Conservation (phyloP, 1,140 invertebrate genomes). For the Anadara kagoshimensis region DNA sequence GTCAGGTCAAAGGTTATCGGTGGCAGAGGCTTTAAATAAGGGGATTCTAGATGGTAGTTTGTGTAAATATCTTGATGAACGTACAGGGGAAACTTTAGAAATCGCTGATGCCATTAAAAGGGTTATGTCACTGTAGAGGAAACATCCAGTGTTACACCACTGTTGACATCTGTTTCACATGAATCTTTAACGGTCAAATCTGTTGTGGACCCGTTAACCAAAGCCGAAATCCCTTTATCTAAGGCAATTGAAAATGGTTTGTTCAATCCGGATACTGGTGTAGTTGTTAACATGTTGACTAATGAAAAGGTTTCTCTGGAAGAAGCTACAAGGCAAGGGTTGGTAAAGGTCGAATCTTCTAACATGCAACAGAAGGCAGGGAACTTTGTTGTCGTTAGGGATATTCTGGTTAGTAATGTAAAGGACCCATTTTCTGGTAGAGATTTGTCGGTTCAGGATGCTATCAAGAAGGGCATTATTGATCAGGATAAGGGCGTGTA, state of each 20-base stretch:
- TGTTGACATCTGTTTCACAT: conserved; percentile 84
- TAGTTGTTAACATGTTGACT: conserved; percentile 65
- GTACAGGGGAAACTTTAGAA: conserved; percentile 84
- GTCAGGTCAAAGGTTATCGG: conserved; percentile 82
- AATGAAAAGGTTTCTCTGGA: conserved; percentile 70
- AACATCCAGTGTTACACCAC: conserved; percentile 78
- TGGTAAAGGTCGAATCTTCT: conserved; percentile 73
- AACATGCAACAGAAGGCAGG: conserved; percentile 67
- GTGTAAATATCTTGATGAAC: conserved; percentile 79
- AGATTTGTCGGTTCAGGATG: conserved; percentile 80
- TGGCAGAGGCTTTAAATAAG: conserved; percentile 85
- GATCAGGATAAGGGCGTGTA: conserved; percentile 77
- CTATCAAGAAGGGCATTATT: conserved; percentile 63
- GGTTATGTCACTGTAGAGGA: conserved; percentile 52
- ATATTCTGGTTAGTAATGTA: conserved; percentile 54
- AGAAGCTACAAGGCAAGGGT: conserved; percentile 80
- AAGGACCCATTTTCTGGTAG: conserved; percentile 83
- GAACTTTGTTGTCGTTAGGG: conserved; percentile 52
- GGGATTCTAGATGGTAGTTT: conserved; percentile 80
- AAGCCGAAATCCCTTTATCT: conserved; percentile 86
- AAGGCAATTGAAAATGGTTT: conserved; percentile 85
- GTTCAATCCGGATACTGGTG: conserved; percentile 60
- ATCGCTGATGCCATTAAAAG: conserved; percentile 85
- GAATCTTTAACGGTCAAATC: conserved; percentile 82
- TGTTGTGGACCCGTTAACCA: conserved; percentile 71